These are phyloP conservation scores for Hybos culiciformis DNA, from an alignment of 2,888 invertebrate species.

Conservation along the genomic window DNA sequence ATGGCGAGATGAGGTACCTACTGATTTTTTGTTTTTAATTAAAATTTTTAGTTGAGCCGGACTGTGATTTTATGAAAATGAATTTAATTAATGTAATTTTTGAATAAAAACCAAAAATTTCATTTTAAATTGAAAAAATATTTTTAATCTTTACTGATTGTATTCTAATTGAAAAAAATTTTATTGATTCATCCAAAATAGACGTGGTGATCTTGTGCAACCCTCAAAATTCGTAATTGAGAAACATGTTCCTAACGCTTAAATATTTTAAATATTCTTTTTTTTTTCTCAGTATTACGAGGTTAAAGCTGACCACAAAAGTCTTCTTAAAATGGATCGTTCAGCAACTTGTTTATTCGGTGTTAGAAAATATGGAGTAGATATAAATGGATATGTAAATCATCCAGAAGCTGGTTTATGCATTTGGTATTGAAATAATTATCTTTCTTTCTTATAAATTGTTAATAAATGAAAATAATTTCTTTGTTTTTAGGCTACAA, in stretches of 20 bases:
- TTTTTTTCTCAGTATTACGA: conserved; percentile 58
- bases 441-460: not conserved
- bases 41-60: not conserved
- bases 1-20: conserved; percentile 78
- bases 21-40: not conserved
- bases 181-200: no score
- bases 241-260: not conserved
- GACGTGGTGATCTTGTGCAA: no score
- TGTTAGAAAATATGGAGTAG: conserved; percentile 85
- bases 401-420: conserved; percentile 74
- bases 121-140: not conserved
- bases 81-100: not conserved
- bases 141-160: no score
- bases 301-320: conserved; percentile 56
- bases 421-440: conserved; percentile 32
- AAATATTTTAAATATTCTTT: not conserved
- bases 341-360: conserved; percentile 90
- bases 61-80: no score
- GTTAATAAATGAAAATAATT: not conserved
- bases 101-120: no score
- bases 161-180: no score
- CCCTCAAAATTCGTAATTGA: no score
- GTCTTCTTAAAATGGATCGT: conserved; percentile 69
- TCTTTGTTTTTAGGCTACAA: conserved; percentile 59
- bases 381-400: conserved; percentile 83